Evolutionary conservation across 2,888 invertebrate species (phyloP), one percentile per base, ranked within the genome.

Genomic region (Dasypogon diadema): DNA sequence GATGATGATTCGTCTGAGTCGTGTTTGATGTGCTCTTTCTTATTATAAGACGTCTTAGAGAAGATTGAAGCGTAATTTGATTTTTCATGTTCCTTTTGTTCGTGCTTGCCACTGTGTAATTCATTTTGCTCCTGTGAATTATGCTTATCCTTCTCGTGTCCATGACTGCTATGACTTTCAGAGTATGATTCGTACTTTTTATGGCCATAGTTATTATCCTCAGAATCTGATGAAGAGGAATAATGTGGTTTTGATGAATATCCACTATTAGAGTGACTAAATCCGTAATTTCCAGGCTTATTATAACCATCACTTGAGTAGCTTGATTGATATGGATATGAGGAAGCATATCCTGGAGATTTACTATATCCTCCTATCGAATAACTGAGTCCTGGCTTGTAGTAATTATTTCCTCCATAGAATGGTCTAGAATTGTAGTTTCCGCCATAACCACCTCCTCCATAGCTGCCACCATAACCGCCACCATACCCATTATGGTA

Each of bases 301-400:
- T 46, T 63, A 34, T 30, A 26, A 16, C 30, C 58, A 16, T 30
- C 58, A 58, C 30, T 58, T 58, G 42, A 12, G n/a, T 42, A 42
- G n/a, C 46, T 46, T 24, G 46, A 46, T 8, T 65, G 22, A 26
- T 65, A 65, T 8, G 24, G 8, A 21, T 56, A 56, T 24, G 56
- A 56, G 3, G 55, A 16, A 24, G 8, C 56, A 46, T 65, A 65
- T 26, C 22, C 21, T 46, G 65, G 48, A 21, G 46, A 8, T 48
- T 65, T 65, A 6, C 16, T 65, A 26, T 48, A 46, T 8, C 26
- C 65, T 21, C 65, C 65, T 18, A 65, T 65, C 2, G 65, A 65
- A 14, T 65, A 65, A 14, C 46, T 65, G 34, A 65, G 24, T 4
- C 65, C 65, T 14, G 65, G 65, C 16, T 65, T 65, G n/a, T 46